These are phyloP conservation scores for Solen grandis DNA, from an alignment of 1,140 invertebrate genomes.

Conservation along the genomic window DNA sequence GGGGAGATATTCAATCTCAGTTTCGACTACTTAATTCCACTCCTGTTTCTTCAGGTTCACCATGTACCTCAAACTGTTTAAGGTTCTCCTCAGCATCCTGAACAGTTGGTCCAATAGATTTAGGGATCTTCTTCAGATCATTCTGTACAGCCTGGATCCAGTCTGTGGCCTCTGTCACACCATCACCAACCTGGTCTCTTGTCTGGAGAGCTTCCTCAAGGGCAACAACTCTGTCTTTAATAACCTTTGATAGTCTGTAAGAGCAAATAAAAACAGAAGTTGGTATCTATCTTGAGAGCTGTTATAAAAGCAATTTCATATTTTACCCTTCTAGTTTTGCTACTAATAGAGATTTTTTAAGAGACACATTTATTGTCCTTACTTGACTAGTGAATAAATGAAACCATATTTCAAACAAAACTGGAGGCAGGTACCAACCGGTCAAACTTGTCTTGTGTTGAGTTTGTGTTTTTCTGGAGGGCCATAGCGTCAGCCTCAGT, in stretches of 20 bases:
- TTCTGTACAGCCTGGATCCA: slow-evolving; percentile 85
- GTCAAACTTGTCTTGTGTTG: slow-evolving; percentile 64
- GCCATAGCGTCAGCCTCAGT: slow-evolving; percentile 64
- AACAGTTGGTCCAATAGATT: slow-evolving; percentile 89
- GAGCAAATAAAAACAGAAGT: not conserved
- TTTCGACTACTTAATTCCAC: no score
- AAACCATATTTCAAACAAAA: no score
- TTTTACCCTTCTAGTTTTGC: no score
- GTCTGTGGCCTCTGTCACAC: slow-evolving; percentile 52
- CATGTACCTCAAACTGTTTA: slow-evolving; percentile 71
- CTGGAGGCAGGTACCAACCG: no score
- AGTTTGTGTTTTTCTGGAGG: slow-evolving; percentile 65
- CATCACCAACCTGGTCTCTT: slow-evolving; percentile 59
- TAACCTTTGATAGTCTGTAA: slow-evolving; percentile 55
- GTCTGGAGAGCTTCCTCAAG: slow-evolving; percentile 63
- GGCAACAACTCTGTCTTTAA: slow-evolving; percentile 54
- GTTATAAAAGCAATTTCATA: not conserved
- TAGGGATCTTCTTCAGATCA: slow-evolving; percentile 89
- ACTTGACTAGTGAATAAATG: no score
- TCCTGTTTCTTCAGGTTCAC: no score
- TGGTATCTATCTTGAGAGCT: not conserved
- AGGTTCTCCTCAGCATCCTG: slow-evolving; percentile 76
- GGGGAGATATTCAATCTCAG: no score
- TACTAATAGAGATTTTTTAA: no score
- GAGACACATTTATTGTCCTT: no score